Base-by-base conservation (phyloP, 2,113 vertebrate genomes). In the Xyrauchen texanus region DNA sequence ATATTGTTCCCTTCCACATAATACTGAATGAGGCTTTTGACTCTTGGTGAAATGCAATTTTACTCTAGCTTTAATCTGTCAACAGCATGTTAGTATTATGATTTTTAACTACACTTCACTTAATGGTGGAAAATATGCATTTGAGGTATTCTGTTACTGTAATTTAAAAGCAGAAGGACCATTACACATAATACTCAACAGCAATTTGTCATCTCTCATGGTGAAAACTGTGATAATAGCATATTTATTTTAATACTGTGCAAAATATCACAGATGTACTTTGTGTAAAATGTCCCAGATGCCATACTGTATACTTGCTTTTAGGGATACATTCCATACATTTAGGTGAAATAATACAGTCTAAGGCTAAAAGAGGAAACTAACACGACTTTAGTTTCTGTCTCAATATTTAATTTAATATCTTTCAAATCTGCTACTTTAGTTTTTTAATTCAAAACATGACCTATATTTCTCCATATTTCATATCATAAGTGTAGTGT, bases 51-150 rank as follows among this genome's bases (percentile, higher is more conserved):
- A 86, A 83, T 83, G 85, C 87, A 83, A 90, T 90, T 87, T 87
- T 83, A 89, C 84, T 85, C 85, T 21, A 74, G 81, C 69, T 69
- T 46, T 92, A 91, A 91, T 92, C 91, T 87, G 82, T 80, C n/a
- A 87, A 83, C 91, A 92, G 89, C 90, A 91, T 90, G 90, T 92
- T 90, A 91, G 89, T 82, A 89, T 93, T 93, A 91, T 10, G 83
- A 87, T 87, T 92, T 86, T 89, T 90, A 92, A 90, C 91, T 90
- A 90, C 87, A 89, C 86, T 91, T 88, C 85, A 85, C 86, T 92
- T 88, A 92, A 86, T 58, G 55, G 76, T 82, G 87, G 72, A 86
- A 87, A 81, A 91, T 83, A 89, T 89, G 84, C 89, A 90, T 89
- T 91, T 90, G 87, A 77, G 79, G 88, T 70, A 90, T 92, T 88